A percentile compares a stretch with the other conserved stretches of the same genome.
Evolutionary conservation across 1,140 invertebrate genomes (phyloP).

Genomic region (Habropoda laboriosa): DNA sequence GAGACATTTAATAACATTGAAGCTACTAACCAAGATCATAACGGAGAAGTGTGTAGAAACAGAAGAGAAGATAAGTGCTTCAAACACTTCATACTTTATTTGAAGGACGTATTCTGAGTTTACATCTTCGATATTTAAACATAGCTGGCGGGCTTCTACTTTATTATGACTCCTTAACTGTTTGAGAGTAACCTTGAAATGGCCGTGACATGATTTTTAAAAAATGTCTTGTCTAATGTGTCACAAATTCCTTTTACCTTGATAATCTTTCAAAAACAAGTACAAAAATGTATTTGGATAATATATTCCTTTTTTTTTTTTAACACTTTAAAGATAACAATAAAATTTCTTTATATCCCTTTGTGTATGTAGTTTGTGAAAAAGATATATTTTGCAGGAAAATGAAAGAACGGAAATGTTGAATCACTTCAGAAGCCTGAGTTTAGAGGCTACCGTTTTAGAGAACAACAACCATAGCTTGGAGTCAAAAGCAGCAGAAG

Average conservation of each 20-base stretch:
- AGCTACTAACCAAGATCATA: too few species aligned
- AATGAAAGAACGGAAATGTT: slow-evolving; percentile 87
- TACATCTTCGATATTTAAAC: neutral
- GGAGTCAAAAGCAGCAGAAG: slow-evolving; percentile 86
- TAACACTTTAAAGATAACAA: too few species aligned
- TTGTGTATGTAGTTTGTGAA: too few species aligned
- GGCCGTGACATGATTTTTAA: too few species aligned
- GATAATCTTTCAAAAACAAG: too few species aligned
- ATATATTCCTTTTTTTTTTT: neutral
- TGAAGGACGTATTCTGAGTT: neutral
- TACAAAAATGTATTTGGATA: too few species aligned
- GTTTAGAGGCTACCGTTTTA: slow-evolving; percentile 86
- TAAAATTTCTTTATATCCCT: too few species aligned
- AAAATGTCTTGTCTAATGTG: too few species aligned
- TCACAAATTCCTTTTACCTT: too few species aligned
- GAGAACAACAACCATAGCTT: slow-evolving; percentile 88
- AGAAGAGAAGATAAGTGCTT: neutral
- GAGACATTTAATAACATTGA: too few species aligned
- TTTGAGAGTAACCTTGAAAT: too few species aligned
- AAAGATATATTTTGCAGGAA: slow-evolving; percentile 82
- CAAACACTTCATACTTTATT: neutral
- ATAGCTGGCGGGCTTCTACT: neutral
- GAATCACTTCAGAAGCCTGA: slow-evolving; percentile 87
- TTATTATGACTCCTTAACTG: neutral
- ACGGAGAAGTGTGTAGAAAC: neutral